Percentiles rank a stretch among this genome's conserved stretches.
Conservation (phyloP, 2,888 invertebrate species). For the Petrolisthes manimaculis region DNA sequence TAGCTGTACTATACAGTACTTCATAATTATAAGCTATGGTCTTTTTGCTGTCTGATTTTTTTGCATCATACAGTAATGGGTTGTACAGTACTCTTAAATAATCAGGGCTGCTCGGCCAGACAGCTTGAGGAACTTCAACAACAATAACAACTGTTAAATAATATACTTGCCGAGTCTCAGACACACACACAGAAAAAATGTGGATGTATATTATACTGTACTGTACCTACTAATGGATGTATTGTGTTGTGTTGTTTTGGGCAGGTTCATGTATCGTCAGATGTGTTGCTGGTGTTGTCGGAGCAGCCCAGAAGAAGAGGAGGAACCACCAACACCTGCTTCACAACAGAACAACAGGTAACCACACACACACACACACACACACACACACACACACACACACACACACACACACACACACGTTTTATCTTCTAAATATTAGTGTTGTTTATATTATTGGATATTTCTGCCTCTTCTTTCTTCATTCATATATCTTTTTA, state of each 20-base stretch:
- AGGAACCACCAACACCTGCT: constrained; percentile 9
- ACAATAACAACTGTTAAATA: no score
- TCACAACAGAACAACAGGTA: constrained; percentile 24
- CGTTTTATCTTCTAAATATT: neutral
- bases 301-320: neutral
- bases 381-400: neutral
- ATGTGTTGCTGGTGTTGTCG: constrained; percentile 31
- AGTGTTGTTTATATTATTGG: neutral
- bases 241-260: no score
- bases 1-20: no score
- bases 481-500: no score
- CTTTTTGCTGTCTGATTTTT: no score
- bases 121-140: no score
- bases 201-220: neutral
- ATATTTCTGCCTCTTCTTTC: neutral
- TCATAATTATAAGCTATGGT: no score
- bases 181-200: neutral
- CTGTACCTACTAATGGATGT: no score
- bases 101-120: no score
- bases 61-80: no score
- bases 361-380: neutral
- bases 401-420: neutral
- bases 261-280: constrained; percentile 27
- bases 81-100: no score
- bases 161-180: neutral